A percentile compares a stretch with the other conserved stretches of the same genome.
Evolutionary conservation across 1,140 invertebrate species (phyloP).

Genomic region (Delia radicum): DNA sequence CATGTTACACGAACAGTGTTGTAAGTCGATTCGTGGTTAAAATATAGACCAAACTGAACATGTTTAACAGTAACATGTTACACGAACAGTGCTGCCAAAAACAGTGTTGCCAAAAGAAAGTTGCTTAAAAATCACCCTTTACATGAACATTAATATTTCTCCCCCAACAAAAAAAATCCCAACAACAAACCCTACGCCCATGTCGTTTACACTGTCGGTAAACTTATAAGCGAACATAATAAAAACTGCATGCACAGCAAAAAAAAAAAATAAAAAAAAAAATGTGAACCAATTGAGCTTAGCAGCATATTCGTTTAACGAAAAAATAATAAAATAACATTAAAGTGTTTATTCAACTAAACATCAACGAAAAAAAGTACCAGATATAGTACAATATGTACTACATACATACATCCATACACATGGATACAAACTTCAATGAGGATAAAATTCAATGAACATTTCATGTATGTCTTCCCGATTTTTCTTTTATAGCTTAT

Average conservation of each 20-base stretch:
- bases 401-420: not conserved
- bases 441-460: not conserved
- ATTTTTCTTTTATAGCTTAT: not conserved
- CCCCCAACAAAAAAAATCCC: too few relatives aligned
- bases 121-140: too few relatives aligned
- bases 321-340: not conserved
- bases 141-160: too few relatives aligned
- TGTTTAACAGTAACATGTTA: too few relatives aligned
- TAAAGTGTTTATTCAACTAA: not conserved
- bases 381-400: not conserved
- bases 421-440: too few relatives aligned
- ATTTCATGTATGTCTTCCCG: not conserved
- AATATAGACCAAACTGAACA: too few relatives aligned
- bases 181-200: not conserved
- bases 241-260: not conserved
- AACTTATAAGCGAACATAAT: not conserved
- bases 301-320: too few relatives aligned
- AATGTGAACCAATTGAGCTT: not conserved
- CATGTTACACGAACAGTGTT: too few relatives aligned
- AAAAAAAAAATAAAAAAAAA: not conserved
- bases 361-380: not conserved
- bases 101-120: too few relatives aligned
- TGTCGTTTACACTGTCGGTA: not conserved
- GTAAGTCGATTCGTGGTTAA: too few relatives aligned
- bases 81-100: too few relatives aligned